Evolutionary conservation across 2,797 vertebrate genomes (phyloP).

Genomic region (Diceros bicornis): DNA sequence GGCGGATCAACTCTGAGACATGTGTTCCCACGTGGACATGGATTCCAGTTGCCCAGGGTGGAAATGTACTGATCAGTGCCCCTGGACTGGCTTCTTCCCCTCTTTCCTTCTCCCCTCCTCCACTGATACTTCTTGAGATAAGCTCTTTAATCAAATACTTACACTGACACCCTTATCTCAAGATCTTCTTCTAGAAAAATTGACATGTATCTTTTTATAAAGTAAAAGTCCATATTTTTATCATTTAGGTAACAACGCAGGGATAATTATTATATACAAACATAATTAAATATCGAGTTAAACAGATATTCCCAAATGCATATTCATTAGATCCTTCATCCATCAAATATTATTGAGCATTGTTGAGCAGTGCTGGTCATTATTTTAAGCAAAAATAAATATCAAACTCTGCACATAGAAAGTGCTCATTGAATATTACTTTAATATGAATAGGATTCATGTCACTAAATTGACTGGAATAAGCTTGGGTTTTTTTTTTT

Average conservation of each 20-base stretch:
- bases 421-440: background rate
- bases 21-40: background rate
- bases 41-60: background rate
- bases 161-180: background rate
- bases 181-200: background rate
- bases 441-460: background rate
- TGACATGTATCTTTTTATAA: background rate
- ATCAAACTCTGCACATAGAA: background rate
- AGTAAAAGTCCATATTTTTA: background rate
- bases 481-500: background rate
- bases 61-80: background rate
- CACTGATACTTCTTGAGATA: background rate
- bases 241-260: background rate
- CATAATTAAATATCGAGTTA: background rate
- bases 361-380: background rate
- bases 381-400: background rate
- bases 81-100: background rate
- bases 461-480: background rate
- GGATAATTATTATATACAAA: background rate
- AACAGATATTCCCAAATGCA: background rate
- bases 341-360: background rate
- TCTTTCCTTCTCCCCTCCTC: background rate
- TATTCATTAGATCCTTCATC: background rate
- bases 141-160: background rate
- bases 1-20: background rate